Conservation (phyloP, 2,113 vertebrate species). For the Parotia lawesii region DNA sequence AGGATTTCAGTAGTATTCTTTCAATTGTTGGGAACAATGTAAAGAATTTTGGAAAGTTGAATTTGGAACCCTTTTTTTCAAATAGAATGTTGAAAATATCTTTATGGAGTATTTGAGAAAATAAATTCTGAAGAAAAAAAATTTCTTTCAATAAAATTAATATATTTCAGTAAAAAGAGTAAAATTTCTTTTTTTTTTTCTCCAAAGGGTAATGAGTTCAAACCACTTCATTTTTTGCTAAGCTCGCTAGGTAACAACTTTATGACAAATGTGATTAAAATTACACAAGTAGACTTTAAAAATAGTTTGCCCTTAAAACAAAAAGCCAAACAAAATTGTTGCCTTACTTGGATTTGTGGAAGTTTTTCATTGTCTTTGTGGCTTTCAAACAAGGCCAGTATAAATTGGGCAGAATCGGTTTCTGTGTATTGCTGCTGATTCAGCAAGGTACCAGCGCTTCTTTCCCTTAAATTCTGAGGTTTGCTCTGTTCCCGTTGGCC, state of each 20-base stretch:
- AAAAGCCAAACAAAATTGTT: not conserved
- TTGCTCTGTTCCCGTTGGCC: not conserved
- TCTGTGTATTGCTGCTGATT: not conserved
- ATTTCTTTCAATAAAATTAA: not conserved
- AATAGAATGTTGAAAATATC: not conserved
- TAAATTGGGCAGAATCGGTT: not conserved
- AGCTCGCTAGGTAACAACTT: not conserved
- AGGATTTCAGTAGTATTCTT: not conserved
- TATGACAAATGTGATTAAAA: not conserved
- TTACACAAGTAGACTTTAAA: not conserved
- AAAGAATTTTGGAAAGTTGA: not conserved
- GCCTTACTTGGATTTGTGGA: not conserved
- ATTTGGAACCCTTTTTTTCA: not conserved
- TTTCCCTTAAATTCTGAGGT: not conserved
- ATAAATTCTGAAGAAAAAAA: not conserved
- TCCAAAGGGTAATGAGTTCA: not conserved
- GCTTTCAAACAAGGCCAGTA: not conserved
- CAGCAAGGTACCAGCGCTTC: not conserved
- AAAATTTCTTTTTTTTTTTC: not conserved
- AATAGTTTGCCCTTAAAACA: not conserved
- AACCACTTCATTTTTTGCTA: not conserved
- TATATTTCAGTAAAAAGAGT: not conserved
- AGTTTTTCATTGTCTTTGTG: not conserved
- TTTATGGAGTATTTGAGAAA: not conserved
- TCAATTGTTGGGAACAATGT: not conserved